Base-by-base conservation (phyloP, 2,113 vertebrate species). In the Notarius quadriscutis region DNA sequence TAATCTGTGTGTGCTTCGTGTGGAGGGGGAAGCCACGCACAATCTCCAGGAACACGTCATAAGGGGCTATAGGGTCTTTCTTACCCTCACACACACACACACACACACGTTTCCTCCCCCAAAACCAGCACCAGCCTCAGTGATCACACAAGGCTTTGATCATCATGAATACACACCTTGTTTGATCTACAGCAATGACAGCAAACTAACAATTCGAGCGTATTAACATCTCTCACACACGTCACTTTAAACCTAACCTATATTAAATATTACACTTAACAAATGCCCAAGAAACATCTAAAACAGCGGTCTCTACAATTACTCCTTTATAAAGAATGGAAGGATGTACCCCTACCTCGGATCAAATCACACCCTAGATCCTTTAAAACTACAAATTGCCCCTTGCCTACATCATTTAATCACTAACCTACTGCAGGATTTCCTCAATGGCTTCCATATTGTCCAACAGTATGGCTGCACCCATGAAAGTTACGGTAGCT, bases 1-100 rank as follows among this genome's bases (percentile, higher is more conserved):
- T 92, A 90, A 91, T 90, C 90, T 84, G 88, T 81, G 69, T 90
- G 87, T 78, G 86, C 67, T 41, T 74, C 9, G 51, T 51, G n/a
- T 55, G 72, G 58, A 88, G 71, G 80, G 80, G 15, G 78, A 48
- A 81, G 53, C 72, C 41, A 41, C 51, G 50, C 41, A 65, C 30
- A 89, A 81, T 87, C 88, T 72, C 30, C 7, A 7, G 86, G 88
- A 86, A 86, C 72, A 65, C 60, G 75, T 57, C 75, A 20, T 50
- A 50, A 55, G 50, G 62, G 81, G 83, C 84, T 72, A 58, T 62
- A 81, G 57, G 57, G 58, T 34, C 62, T 77, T 72, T 67, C 67
- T 86, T 25, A 57, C 69, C 71, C 57, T 85, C 27, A 30, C 82
- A 65, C 14, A 9, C 51, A 55, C 62, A 57, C 62, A 63, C 71